Evolutionary conservation across 2,797 vertebrate species (phyloP), one percentile per base, ranked within the genome.

Genomic region (Taenioides sp.): DNA sequence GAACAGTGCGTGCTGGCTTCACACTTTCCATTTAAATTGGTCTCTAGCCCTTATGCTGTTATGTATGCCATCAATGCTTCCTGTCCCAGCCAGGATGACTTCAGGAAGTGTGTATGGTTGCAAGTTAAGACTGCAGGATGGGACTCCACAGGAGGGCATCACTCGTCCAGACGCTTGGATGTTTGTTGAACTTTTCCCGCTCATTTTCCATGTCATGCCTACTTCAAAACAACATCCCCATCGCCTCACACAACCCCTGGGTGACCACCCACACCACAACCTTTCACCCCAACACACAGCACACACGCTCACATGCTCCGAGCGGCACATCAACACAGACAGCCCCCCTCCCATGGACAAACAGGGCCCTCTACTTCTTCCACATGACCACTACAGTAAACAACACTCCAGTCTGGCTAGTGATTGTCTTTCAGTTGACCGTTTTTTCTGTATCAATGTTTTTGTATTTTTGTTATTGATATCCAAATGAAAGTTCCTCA

Each of bases 161-260:
- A 57, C 72, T 84, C 65, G 18, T 50, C 58, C 18, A 2, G 22
- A 58, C 73, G 80, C 85, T 78, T 81, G 69, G 60, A 86, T 43
- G 31, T 80, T 83, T 81, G 66, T 77, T 80, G 58, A 74, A 76
- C 78, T 80, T 65, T 66, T 67, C 63, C 58, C 5, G 67, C 68
- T 69, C 63, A 34, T 72, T 85, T 60, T 72, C 76, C 10, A 20
- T 76, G 77, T 77, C 77, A 57, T 73, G 37, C 47, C 40, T 83
- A 85, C 92, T 95, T 80, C 79, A 89, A 89, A 93, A 92, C 91
- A 90, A 88, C 86, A 82, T 86, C 83, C 78, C 79, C 72, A 74
- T 62, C 69, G 67, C 69, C 66, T 80, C 54, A 71, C 78, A 76
- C 77, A 80, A 85, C 75, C 65, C 66, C 65, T 70, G 52, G 70